Base-by-base conservation (phyloP, 2,113 vertebrate genomes). In the Sporophila hypoxantha region DNA sequence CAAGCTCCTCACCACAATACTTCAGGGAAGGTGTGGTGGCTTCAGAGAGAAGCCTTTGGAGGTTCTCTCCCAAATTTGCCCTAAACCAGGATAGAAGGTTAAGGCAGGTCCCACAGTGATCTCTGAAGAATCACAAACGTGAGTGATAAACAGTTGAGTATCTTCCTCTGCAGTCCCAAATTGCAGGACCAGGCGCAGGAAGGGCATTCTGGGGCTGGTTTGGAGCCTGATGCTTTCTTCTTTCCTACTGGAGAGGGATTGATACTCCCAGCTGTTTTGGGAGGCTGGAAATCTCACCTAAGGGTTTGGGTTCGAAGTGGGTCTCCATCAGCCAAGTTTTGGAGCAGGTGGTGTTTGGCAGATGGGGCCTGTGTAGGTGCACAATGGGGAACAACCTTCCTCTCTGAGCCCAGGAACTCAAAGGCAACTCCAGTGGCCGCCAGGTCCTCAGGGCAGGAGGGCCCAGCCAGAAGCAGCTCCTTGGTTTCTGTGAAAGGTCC, bases 1-100 rank as follows among this genome's bases (percentile, higher is more conserved):
- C 23, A 3, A 25, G 36, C 18, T 60, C 17, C 61, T 74, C 5
- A 1, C 10, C 17, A 7, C 1, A 2, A 3, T 36, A 7, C 47
- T 65, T 23, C 46, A 41, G 42, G 32, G 12, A 42, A n/a, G 22
- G 56, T 57, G 21, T 57, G n/a, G 15, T 34, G 56, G n/a, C 14
- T 36, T 36, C 56, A 36, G 56, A 57, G n/a, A 57, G 56, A 36
- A 17, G 22, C n/a, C 56, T 17, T 57, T 2, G 3, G n/a, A 36
- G n/a, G 22, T 57, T 57, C n/a, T 57, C 14, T 57, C 56, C 56
- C 56, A 57, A 17, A 36, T 36, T 36, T 57, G 14, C n/a, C n/a
- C 22, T 36, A 57, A 36, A 36, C n/a, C 56, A 57, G 22, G 56
- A 25, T 23, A 57, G 56, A 34, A 57, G 32, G 14, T 13, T 22